Evolutionary conservation across 64 coral and sea anemone genomes (phyloP).

Genomic region (Pocillopora damicornis): DNA sequence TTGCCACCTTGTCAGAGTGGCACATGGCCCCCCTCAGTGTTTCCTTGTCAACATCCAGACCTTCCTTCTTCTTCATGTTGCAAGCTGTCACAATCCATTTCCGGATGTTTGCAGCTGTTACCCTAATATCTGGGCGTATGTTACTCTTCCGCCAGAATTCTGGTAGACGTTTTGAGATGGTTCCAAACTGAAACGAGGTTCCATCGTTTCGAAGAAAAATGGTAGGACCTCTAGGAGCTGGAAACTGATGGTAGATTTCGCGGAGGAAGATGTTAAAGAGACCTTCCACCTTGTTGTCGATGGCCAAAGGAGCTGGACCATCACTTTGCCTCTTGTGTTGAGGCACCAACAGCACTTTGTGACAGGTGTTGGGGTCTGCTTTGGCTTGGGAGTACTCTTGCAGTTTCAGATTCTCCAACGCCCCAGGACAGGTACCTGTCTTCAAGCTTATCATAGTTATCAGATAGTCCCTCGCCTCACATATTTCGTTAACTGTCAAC

Average conservation of each 20-base stretch:
- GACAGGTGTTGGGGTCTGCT: background rate
- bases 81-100: background rate
- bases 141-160: background rate
- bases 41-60: background rate
- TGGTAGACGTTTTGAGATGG: background rate
- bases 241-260: background rate
- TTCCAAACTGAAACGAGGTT: background rate
- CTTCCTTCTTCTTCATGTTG: background rate
- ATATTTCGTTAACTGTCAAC: background rate
- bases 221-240: background rate
- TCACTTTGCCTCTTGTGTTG: background rate
- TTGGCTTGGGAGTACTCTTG: background rate
- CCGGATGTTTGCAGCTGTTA: background rate
- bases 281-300: background rate
- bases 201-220: background rate
- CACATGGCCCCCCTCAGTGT: background rate
- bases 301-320: background rate
- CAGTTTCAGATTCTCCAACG: background rate
- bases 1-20: background rate
- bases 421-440: background rate
- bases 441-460: background rate
- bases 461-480: background rate
- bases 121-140: background rate
- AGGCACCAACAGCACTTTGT: constrained; percentile 3
- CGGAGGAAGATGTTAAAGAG: background rate